Evolutionary conservation across 2,113 vertebrate species (phyloP).

Genomic region (Stegostoma tigrinum): DNA sequence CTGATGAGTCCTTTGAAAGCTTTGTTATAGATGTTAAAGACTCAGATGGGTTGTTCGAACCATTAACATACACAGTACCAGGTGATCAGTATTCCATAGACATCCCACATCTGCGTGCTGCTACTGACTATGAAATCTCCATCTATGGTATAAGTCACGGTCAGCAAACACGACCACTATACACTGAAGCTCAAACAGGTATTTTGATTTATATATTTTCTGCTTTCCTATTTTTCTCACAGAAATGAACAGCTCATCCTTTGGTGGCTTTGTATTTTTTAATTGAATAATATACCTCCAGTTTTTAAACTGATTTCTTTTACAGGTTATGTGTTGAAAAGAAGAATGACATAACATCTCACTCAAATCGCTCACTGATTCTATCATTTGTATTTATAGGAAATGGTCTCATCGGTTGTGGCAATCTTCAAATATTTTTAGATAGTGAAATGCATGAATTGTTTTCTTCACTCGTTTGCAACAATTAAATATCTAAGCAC

Average conservation of each 20-base stretch:
- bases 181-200: slow-evolving; percentile 72
- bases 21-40: slow-evolving; percentile 82
- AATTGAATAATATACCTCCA: neutral
- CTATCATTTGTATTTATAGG: neutral
- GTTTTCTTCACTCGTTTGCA: neutral
- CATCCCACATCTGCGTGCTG: slow-evolving; percentile 67
- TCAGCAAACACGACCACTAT: slow-evolving; percentile 60
- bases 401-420: neutral
- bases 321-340: neutral
- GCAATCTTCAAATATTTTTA: neutral
- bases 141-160: slow-evolving; percentile 66
- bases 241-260: neutral
- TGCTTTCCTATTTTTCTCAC: slow-evolving; percentile 38
- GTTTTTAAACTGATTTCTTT: neutral
- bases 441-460: neutral
- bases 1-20: slow-evolving; percentile 62
- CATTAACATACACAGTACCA: slow-evolving; percentile 61
- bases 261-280: neutral
- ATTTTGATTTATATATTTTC: slow-evolving; percentile 42
- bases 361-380: neutral
- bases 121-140: slow-evolving; percentile 67
- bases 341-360: neutral
- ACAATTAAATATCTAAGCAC: neutral
- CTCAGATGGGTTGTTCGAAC: slow-evolving; percentile 49
- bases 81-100: slow-evolving; percentile 56